Evolutionary conservation across 2,113 vertebrate genomes (phyloP).

Genomic region (Pao palembangensis): DNA sequence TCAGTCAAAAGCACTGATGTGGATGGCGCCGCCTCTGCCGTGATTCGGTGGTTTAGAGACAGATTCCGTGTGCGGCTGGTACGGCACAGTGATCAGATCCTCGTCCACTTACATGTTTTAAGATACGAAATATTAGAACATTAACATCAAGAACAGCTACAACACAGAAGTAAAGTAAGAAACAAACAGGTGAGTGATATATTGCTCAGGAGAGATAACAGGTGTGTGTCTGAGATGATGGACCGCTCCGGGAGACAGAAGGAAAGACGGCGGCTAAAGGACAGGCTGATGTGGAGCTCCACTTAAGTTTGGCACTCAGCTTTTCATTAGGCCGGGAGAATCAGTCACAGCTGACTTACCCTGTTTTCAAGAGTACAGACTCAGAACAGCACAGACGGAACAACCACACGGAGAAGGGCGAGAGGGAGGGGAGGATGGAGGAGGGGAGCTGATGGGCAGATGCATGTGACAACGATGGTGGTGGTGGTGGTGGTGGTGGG

Average conservation of each 20-base stretch:
- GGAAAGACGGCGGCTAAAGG: constrained; percentile 49
- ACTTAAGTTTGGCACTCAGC: constrained; percentile 69
- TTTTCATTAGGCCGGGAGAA: constrained; percentile 67
- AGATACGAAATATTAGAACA: constrained; percentile 58
- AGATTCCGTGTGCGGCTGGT: constrained; percentile 57
- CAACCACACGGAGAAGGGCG: constrained; percentile 60
- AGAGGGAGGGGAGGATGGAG: constrained; percentile 15
- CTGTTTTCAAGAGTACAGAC: constrained; percentile 73
- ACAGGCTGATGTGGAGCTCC: constrained; percentile 57
- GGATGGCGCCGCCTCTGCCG: constrained; percentile 36
- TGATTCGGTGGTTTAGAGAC: constrained; percentile 68
- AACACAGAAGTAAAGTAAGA: constrained; percentile 60
- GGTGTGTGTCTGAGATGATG: constrained; percentile 26
- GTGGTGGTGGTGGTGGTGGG: too few relatives aligned
- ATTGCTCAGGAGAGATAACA: constrained; percentile 67
- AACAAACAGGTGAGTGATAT: constrained; percentile 53
- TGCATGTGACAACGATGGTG: not conserved
- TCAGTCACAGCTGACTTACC: constrained; percentile 73
- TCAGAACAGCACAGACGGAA: constrained; percentile 68
- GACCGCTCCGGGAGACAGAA: constrained; percentile 38
- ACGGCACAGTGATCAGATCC: constrained; percentile 74
- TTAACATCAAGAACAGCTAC: constrained; percentile 53
- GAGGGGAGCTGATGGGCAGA: constrained; percentile 7
- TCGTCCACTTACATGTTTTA: constrained; percentile 62
- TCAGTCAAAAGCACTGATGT: constrained; percentile 53